Percentiles rank a stretch among this genome's conserved stretches.
Conservation (phyloP, 2,888 invertebrate genomes). For the Noctua janthina region DNA sequence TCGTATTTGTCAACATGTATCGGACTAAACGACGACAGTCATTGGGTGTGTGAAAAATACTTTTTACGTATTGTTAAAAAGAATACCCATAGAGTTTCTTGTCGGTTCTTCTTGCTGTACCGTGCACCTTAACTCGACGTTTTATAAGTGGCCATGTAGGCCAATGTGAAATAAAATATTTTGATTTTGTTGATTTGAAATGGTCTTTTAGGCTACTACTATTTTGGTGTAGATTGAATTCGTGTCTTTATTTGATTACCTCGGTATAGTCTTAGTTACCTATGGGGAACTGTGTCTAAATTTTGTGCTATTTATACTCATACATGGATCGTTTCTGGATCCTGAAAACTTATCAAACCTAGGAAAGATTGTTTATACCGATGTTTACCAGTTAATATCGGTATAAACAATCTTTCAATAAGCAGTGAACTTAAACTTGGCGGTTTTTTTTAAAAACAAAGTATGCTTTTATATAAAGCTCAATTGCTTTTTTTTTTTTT, state of each 20-base stretch:
- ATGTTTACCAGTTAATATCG: no score
- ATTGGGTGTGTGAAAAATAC: conserved; percentile 53
- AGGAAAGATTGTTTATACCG: no score
- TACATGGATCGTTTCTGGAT: neutral
- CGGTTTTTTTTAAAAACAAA: neutral
- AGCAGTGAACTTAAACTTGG: no score
- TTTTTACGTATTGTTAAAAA: neutral
- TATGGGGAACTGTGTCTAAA: neutral
- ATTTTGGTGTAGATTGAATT: conserved; percentile 4
- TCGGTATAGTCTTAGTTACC: neutral
- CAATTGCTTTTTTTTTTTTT: no score
- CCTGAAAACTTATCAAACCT: no score
- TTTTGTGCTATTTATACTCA: neutral
- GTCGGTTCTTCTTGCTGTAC: neutral
- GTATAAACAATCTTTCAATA: neutral
- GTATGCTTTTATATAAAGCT: neutral
- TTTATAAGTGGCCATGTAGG: no score
- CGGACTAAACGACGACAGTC: conserved; percentile 26
- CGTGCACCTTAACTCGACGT: no score
- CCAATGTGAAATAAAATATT: neutral
- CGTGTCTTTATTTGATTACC: neutral
- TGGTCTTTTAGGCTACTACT: neutral
- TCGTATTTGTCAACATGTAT: conserved; percentile 33
- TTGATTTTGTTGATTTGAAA: neutral
- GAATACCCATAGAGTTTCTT: neutral